These are phyloP conservation scores for Meriones unguiculatus DNA, from an alignment of 2,113 vertebrate genomes.

Conservation along the genomic window DNA sequence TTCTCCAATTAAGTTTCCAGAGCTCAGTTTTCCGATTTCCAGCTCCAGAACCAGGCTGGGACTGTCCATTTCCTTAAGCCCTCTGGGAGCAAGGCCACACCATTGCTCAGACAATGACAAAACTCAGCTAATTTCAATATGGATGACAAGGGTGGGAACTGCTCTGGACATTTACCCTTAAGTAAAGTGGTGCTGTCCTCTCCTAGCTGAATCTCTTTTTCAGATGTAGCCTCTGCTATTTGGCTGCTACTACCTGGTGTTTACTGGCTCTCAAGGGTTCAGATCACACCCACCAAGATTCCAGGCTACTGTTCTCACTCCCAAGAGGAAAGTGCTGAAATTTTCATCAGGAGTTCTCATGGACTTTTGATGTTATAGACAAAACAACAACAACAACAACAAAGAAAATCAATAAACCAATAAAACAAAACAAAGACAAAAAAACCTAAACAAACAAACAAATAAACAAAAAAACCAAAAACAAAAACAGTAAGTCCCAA, in stretches of 20 bases:
- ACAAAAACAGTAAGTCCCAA: not conserved
- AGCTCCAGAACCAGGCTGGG: not conserved
- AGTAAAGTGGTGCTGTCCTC: not conserved
- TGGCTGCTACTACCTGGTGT: not conserved
- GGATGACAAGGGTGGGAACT: not conserved
- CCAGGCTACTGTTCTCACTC: not conserved
- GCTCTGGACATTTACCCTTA: not conserved
- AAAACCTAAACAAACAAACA: too few species aligned
- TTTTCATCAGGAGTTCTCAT: not conserved
- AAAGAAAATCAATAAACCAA: too few species aligned
- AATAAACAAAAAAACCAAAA: not conserved
- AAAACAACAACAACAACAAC: too few species aligned
- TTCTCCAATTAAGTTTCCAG: not conserved
- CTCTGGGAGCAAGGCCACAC: not conserved
- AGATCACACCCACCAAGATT: not conserved
- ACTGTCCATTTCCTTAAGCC: not conserved
- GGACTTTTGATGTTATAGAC: not conserved
- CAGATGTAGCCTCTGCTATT: not conserved
- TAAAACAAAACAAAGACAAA: too few species aligned
- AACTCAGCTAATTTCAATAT: not conserved
- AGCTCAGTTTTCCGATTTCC: not conserved
- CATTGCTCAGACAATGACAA: not conserved
- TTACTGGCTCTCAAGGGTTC: not conserved
- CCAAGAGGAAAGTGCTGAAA: not conserved
- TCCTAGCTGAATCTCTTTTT: not conserved